Percentiles rank a stretch among this genome's conserved stretches.
phyloP scores from a whole-genome alignment of 2,113 vertebrate genomes.

The Gymnogyps californianus region DNA sequence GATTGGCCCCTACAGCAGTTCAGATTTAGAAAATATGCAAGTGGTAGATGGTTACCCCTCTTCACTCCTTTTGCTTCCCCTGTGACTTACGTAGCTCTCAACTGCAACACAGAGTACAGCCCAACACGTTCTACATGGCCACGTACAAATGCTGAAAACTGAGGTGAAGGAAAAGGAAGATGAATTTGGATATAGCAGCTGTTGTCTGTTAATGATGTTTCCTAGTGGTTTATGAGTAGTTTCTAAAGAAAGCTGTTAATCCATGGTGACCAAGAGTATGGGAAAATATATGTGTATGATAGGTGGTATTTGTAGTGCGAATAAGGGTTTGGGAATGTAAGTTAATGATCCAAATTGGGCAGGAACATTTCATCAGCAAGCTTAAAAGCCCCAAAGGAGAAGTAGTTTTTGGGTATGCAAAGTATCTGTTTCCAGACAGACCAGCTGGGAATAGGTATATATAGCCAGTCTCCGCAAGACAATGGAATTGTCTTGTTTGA shows the following conservation, averaged over 20 bases:
- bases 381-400: not conserved
- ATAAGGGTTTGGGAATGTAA: not conserved
- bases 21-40: not conserved
- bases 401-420: not conserved
- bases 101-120: not conserved
- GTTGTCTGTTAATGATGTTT: not conserved
- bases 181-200: not conserved
- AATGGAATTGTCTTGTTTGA: not conserved
- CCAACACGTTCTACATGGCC: fast-evolving
- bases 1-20: not conserved
- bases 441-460: not conserved
- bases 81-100: not conserved
- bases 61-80: not conserved
- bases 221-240: not conserved
- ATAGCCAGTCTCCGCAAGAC: not conserved
- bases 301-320: not conserved
- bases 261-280: not conserved
- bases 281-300: not conserved
- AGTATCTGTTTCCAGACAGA: not conserved
- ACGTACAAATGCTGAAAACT: not conserved
- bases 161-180: not conserved
- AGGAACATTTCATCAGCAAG: not conserved
- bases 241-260: not conserved
- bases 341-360: not conserved
- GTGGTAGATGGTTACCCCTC: not conserved